Conservation (phyloP, 2,888 invertebrate species). For the Pycnomerus fuliginosus region DNA sequence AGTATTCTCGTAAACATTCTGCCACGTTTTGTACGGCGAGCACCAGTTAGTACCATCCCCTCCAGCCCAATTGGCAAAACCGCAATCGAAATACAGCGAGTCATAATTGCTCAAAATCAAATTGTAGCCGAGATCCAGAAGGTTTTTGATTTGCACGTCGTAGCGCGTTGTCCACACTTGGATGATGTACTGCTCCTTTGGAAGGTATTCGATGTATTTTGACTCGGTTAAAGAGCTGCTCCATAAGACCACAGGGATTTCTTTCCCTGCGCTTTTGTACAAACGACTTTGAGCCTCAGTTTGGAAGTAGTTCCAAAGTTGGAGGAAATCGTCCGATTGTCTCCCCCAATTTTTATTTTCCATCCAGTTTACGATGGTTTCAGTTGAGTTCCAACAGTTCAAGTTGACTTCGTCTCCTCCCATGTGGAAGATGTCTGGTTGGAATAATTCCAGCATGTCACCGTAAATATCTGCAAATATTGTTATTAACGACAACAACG, state of each 20-base stretch:
- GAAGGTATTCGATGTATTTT: slow-evolving; percentile 64
- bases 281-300: slow-evolving; percentile 61
- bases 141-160: slow-evolving; percentile 64
- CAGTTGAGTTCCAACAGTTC: slow-evolving; percentile 75
- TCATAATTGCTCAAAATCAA: slow-evolving; percentile 86
- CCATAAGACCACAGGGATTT: slow-evolving; percentile 73
- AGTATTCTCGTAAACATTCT: slow-evolving; percentile 77
- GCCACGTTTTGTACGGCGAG: slow-evolving; percentile 88
- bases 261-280: slow-evolving; percentile 55
- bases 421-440: slow-evolving; percentile 82
- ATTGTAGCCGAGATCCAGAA: slow-evolving; percentile 71
- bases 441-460: slow-evolving; percentile 72
- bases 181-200: slow-evolving; percentile 75
- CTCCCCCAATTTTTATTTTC: slow-evolving; percentile 60
- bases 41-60: slow-evolving; percentile 82
- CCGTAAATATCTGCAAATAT: slow-evolving; percentile 62
- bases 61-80: slow-evolving; percentile 79
- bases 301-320: slow-evolving; percentile 77
- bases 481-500: neutral
- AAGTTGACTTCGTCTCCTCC: slow-evolving; percentile 77
- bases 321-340: slow-evolving; percentile 58
- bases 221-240: slow-evolving; percentile 75
- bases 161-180: slow-evolving; percentile 76
- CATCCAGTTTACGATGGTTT: slow-evolving; percentile 70
- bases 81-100: slow-evolving; percentile 83